These are phyloP conservation scores for Raja brachyura DNA, from an alignment of 2,113 vertebrate genomes.

Conservation along the genomic window DNA sequence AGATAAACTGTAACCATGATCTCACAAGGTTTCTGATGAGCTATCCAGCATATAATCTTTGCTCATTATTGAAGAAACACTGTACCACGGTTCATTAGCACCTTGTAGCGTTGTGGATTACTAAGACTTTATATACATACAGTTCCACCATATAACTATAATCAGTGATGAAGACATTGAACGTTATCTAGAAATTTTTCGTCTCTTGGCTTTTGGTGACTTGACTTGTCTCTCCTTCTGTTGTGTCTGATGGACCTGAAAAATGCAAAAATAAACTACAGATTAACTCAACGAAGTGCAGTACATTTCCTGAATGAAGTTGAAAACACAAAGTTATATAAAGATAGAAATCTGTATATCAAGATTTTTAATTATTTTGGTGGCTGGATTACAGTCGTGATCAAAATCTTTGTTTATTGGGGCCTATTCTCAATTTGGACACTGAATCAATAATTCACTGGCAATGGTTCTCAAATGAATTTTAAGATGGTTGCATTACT, in stretches of 20 bases:
- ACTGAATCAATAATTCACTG: neutral
- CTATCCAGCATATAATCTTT: constrained; percentile 64
- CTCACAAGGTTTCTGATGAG: constrained; percentile 67
- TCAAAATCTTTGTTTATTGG: neutral
- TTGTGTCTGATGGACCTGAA: constrained; percentile 78
- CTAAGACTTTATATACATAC: constrained; percentile 55
- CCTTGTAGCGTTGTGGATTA: constrained; percentile 57
- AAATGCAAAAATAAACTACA: constrained; percentile 40
- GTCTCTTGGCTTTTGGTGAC: constrained; percentile 94
- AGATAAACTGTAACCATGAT: constrained; percentile 70
- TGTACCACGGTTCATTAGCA: constrained; percentile 63
- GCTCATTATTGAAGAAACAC: constrained; percentile 59
- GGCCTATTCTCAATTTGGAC: neutral
- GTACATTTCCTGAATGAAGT: neutral
- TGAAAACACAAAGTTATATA: neutral
- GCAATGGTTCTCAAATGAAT: too few species aligned
- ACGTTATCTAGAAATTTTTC: constrained; percentile 99
- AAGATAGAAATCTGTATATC: neutral
- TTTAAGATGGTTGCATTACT: neutral
- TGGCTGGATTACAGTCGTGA: neutral
- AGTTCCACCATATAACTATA: constrained; percentile 57
- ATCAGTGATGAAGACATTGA: constrained; percentile 71
- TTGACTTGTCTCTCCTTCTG: constrained; percentile 89
- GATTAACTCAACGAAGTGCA: neutral
- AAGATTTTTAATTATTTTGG: neutral